Evolutionary conservation across 2,113 vertebrate genomes (phyloP).

Genomic region (Choloepus hoffmanni): DNA sequence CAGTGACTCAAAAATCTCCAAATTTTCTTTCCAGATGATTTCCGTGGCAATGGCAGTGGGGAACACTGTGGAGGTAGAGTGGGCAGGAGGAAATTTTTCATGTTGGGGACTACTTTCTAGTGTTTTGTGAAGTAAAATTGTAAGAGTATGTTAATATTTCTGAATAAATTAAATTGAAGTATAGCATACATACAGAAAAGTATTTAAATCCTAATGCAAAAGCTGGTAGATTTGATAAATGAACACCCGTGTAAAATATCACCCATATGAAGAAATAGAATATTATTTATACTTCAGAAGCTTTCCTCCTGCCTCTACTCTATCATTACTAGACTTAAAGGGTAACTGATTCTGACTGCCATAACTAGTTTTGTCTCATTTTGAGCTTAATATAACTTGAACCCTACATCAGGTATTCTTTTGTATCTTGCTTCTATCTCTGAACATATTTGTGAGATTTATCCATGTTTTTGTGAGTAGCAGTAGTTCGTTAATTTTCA

Average conservation of each 20-base stretch:
- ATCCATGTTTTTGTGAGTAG: background rate
- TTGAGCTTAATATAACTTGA: background rate
- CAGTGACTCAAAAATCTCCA: background rate
- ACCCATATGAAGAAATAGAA: background rate
- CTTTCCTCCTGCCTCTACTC: background rate
- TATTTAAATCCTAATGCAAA: background rate
- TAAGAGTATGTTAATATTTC: background rate
- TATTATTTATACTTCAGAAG: background rate
- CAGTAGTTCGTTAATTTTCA: background rate
- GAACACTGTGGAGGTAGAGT: background rate
- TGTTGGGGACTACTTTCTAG: background rate
- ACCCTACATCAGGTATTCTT: background rate
- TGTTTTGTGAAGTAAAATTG: background rate
- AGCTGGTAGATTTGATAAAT: background rate
- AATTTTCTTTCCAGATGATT: background rate
- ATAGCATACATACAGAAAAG: background rate
- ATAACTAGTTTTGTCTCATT: background rate
- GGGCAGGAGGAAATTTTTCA: background rate
- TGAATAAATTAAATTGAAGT: background rate
- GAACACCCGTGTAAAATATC: background rate
- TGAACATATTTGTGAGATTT: background rate
- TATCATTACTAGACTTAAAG: background rate
- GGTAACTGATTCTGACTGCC: background rate
- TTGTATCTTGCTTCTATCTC: background rate
- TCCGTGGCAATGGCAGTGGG: background rate